Evolutionary conservation across 2,888 invertebrate species (phyloP), one percentile per base, ranked within the genome.

Genomic region (Epirrhoe alternata): DNA sequence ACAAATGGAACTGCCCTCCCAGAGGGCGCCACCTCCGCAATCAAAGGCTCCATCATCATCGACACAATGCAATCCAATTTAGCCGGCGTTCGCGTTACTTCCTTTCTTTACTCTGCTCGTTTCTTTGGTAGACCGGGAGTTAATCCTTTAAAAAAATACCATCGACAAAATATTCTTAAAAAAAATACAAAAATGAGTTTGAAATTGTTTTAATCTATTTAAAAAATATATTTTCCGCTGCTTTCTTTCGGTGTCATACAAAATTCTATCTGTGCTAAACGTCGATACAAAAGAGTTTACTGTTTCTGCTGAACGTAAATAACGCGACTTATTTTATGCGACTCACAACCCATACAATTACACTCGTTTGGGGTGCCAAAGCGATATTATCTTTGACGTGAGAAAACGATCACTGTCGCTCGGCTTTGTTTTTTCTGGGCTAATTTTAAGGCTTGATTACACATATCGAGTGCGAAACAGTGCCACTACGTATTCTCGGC

Each of bases 41-140:
- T 72, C 72, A 71, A 61, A 72, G 63, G 50, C 65, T 68, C 68
- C 70, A 53, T 74, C 74, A 72, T 70, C 74, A 72, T 70, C 61
- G 65, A 56, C 68, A 72, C 74, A 72, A 74, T 71, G 72, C 68
- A 47, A 72, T 72, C 71, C 74, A 72, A 72, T 72, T 68, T 69
- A 62, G 66, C 53, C 67, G 65, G 69, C 68, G 62, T 35, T 54
- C 59, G 52, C 49, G 66, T 68, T 69, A 71, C 68, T 49, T 68
- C 17, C 57, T 66, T 61, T 63, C 53, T 51, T 63, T 64, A 57
- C 61, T 50, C 52, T 45, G 45, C 61, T 66, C 66, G 61, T 62
- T 66, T 59, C 58, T 55, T 58, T 51, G 16, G 4, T 59, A 66
- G 66, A 45, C 1, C 55, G 12, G 16, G 57, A 64, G 61, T 38